Evolutionary conservation across 2,113 vertebrate species (phyloP), one percentile per base, ranked within the genome.

Genomic region (Theristicus caerulescens): DNA sequence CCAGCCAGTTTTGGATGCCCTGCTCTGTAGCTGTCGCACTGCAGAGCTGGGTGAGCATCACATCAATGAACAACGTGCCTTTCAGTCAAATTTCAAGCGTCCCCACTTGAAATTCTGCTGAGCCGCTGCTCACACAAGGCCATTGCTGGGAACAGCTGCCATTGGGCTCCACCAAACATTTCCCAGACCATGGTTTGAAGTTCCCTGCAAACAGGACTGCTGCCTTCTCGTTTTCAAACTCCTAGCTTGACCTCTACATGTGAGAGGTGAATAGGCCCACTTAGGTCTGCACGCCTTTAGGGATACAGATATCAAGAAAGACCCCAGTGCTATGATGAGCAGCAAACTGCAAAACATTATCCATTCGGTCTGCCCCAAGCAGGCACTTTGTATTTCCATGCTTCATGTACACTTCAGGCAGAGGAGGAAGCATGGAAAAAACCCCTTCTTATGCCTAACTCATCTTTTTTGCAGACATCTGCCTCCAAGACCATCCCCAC

Each of bases 151-250:
- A 87, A 72, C 20, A 84, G 4, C 34, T 55, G 31, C 46, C 40
- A 14, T 0, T 38, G 17, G 49, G 49, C 49, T 82, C 36, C 65
- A 42, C 21, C 25, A 82, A 42, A 59, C 0, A 0, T 29, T n/a
- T 78, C 58, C 49, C 69, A 84, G 29, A 31, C 14, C 29, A 26
- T 1, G 16, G 44, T 19, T 9, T 38, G 26, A 38, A 78, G 42
- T 15, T 74, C 34, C 47, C 27, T 44, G 57, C 49, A 58, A 88
- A 52, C 15, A 61, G 16, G 14, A 59, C 16, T 44, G 24, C n/a
- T 73, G 20, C n/a, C 27, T 40, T 55, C 42, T 70, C 29, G 29
- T 40, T 31, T 54, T 51, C 40, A 36, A 31, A 66, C 24, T 70
- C 24, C 59, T 15, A 29, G 18, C 40, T 36, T 5, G 5, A 16